Percentiles rank a stretch among this genome's conserved stretches.
These are phyloP conservation scores for Potamarius usumacintae DNA, from an alignment of 2,113 vertebrate species.

Conservation along the genomic window DNA sequence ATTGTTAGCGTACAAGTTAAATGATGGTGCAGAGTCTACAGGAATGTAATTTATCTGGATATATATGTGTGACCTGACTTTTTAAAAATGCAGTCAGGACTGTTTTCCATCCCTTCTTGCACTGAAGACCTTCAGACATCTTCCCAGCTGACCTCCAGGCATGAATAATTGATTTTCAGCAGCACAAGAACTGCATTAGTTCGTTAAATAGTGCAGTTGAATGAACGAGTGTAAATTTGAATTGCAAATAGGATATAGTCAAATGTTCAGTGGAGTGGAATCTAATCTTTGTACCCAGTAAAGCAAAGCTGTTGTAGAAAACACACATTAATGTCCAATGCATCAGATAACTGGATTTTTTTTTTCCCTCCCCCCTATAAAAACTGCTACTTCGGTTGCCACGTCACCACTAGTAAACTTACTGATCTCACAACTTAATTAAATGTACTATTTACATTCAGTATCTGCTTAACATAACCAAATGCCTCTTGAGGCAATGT, in stretches of 20 bases:
- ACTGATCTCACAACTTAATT: background rate
- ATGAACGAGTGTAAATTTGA: constrained; percentile 9
- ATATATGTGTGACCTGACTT: background rate
- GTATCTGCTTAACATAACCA: background rate
- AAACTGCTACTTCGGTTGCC: background rate
- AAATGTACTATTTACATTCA: background rate
- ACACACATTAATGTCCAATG: background rate
- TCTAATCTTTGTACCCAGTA: background rate
- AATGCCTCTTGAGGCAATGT: background rate
- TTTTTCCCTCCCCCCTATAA: background rate
- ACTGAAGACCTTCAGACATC: background rate
- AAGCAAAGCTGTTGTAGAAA: background rate
- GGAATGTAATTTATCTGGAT: background rate
- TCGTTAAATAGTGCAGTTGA: constrained; percentile 29
- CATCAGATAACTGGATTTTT: background rate
- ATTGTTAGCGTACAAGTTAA: background rate
- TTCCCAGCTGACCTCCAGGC: background rate
- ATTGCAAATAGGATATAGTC: constrained; percentile 25
- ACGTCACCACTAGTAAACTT: no score
- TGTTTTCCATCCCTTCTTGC: no score
- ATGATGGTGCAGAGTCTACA: background rate
- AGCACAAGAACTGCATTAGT: background rate
- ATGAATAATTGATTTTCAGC: constrained; percentile 16
- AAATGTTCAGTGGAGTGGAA: constrained; percentile 16
- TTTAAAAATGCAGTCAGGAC: background rate